Percentiles rank a stretch among this genome's conserved stretches.
Conservation (phyloP, 2,113 vertebrate species). For the Microtus oregoni region DNA sequence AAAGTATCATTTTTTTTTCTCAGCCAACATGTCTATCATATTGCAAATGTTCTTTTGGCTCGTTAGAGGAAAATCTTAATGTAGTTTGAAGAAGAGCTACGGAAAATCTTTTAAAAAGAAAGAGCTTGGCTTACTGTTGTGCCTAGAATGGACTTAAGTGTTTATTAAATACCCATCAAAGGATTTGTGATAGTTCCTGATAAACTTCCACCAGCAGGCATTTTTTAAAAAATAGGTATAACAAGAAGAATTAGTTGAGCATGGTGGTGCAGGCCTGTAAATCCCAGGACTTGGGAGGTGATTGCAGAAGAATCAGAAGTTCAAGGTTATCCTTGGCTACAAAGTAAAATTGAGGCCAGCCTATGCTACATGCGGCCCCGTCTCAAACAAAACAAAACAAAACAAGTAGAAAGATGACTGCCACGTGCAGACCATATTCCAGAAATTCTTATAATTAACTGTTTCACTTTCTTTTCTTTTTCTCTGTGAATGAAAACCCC, state of each 20-base stretch:
- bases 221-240: neutral
- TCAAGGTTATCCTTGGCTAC: neutral
- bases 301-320: neutral
- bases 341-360: neutral
- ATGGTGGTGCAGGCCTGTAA: neutral
- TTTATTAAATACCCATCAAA: conserved; percentile 30
- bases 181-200: conserved; percentile 2
- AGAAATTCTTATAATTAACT: conserved; percentile 60
- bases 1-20: neutral
- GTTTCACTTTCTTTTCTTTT: conserved; percentile 75
- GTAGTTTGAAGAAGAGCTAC: conserved; percentile 23
- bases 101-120: neutral
- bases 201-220: neutral
- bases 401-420: conserved; percentile 43
- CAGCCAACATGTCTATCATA: neutral
- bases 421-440: conserved; percentile 11
- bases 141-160: conserved; percentile 22
- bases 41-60: conserved; percentile 17
- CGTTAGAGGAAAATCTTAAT: conserved; percentile 4
- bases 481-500: conserved; percentile 77
- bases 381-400: neutral
- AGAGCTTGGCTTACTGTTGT: conserved; percentile 4
- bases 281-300: neutral
- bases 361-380: neutral
- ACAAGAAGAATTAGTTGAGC: neutral